Evolutionary conservation across 2,113 vertebrate genomes (phyloP).

Genomic region (Xiphophorus couchianus): DNA sequence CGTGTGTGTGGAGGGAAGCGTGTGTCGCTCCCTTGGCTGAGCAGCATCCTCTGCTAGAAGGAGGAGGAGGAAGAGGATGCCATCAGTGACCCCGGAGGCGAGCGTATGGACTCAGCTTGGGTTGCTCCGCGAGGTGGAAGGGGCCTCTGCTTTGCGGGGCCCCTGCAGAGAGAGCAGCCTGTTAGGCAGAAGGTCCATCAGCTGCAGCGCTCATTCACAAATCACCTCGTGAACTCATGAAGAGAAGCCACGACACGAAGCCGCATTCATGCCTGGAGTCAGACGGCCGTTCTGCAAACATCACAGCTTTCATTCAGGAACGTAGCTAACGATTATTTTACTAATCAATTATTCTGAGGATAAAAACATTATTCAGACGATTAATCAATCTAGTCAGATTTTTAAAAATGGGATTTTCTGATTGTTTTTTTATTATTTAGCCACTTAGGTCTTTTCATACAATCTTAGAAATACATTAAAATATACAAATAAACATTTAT

Average conservation of each 20-base stretch:
- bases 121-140: conserved; percentile 51
- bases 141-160: conserved; percentile 52
- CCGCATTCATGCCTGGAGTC: not conserved
- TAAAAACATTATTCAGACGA: no score
- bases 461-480: no score
- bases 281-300: not conserved
- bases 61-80: conserved; percentile 46
- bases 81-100: conserved; percentile 58
- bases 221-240: conserved; percentile 32
- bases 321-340: no score
- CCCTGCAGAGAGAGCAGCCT: conserved; percentile 66
- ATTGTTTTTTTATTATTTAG: no score
- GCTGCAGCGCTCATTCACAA: conserved; percentile 66
- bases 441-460: no score
- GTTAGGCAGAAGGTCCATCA: conserved; percentile 68
- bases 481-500: no score
- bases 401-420: no score
- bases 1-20: conserved; percentile 11
- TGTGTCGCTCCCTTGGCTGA: conserved; percentile 34
- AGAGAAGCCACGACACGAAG: not conserved
- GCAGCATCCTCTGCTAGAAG: conserved; percentile 38
- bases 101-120: conserved; percentile 62
- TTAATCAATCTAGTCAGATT: no score
- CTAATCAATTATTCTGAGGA: no score
- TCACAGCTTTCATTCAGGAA: not conserved